Evolutionary conservation across 1,140 invertebrate species (phyloP), one percentile per base, ranked within the genome.

Genomic region (Macrocentrus cingulum): DNA sequence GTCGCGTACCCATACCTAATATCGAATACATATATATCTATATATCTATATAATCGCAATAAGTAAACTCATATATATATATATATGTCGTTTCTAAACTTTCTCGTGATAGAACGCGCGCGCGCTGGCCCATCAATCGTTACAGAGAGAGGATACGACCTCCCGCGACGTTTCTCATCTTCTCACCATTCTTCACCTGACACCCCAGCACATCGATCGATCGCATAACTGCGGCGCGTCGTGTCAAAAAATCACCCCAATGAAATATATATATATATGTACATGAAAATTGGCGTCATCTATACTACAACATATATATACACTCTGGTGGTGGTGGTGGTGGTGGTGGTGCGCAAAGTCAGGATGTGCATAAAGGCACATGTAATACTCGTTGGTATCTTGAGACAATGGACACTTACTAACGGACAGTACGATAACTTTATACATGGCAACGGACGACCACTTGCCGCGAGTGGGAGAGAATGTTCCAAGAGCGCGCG

Each of bases 81-180:
- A n/a, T n/a, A n/a, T n/a, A n/a, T n/a, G n/a, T n/a, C n/a, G n/a
- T n/a, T n/a, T n/a, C n/a, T n/a, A n/a, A n/a, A n/a, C 2, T 15
- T 11, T 39, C 36, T 39, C 36, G 36, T 15, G 36, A n/a, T 39
- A 39, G 36, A 39, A 25, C 22, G 20, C 22, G 22, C 19, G n/a
- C n/a, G n/a, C 59, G 63, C 65, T 66, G 66, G 68, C 75, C 70
- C 73, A 77, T 75, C 73, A 77, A 75, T 75, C 69, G 65, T 71
- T 60, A 18, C 32, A 23, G 49, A 37, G 39, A 56, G 44, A 67
- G 63, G 59, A 63, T 57, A 44, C 57, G 71, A 73, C 73, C 75
- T 74, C 75, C 73, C 73, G 70, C 71, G 69, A 75, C 58, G 74
- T 69, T 74, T 69, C 70, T 75, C 73, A 72, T 75, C 71, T 69